Evolutionary conservation across 2,113 vertebrate genomes (phyloP), one percentile per base, ranked within the genome.

Genomic region (Alethe castanea): DNA sequence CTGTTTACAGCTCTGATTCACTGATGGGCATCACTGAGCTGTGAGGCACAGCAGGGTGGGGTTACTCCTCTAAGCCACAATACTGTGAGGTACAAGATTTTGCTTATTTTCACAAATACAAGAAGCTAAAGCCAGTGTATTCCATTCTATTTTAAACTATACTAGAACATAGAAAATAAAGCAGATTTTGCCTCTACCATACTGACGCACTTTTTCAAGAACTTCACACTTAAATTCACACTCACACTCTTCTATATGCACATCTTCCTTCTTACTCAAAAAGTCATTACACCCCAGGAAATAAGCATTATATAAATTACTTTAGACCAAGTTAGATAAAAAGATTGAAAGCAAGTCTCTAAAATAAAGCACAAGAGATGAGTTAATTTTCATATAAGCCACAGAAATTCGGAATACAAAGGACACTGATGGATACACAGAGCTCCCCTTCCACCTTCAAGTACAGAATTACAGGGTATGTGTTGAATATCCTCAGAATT

Each of bases 71-170:
- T 35, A 82, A 67, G 28, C 26, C 86, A 53, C 0, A 2, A 45
- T 19, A 92, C 3, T 3, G 19, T 67, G 20, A 38, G 33, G n/a
- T 70, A 60, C 18, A 86, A 60, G 29, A 69, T 56, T 90, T 86
- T 71, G 29, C 31, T 72, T 72, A n/a, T 83, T 88, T 79, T 93
- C 60, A 86, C 18, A 91, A 53, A 64, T 73, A 9, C 35, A 64
- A 65, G 29, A 81, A 33, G 36, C 24, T 77, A 69, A 83, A 77
- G 15, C 14, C 2, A 4, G 11, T 12, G 19, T 45, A 81, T 50
- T 66, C 36, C 8, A 38, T 29, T 88, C 11, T 62, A n/a, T 9
- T 80, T 60, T 47, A 77, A 86, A 40, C 44, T 44, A 69, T 8
- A 92, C 23, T 6, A 61, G 9, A 90, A 84, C 8, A 70, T 0